A percentile compares a stretch with the other conserved stretches of the same genome.
These are phyloP conservation scores for Gephyroberyx darwinii DNA, from an alignment of 2,797 vertebrate species.

Conservation along the genomic window DNA sequence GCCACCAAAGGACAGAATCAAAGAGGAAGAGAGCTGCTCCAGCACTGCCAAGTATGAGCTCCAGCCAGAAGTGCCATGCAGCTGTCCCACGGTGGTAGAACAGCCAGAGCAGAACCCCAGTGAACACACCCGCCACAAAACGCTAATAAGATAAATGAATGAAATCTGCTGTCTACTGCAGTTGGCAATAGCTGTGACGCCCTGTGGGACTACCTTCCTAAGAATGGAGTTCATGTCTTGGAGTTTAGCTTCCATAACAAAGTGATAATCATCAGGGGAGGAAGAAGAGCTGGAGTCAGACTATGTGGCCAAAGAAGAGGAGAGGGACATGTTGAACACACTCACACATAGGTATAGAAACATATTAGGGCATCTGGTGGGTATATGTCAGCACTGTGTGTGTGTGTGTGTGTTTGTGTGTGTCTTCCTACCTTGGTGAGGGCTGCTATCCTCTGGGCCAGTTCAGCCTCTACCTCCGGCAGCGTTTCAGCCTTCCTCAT, in stretches of 20 bases:
- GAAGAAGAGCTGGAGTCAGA: constrained; percentile 95
- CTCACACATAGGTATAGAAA: constrained; percentile 50
- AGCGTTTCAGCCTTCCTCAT: constrained; percentile 99
- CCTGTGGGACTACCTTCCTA: constrained; percentile 96
- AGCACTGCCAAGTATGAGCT: constrained; percentile 67
- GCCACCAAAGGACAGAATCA: constrained; percentile 65
- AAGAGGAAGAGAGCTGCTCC: constrained; percentile 64
- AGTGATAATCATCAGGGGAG: constrained; percentile 97
- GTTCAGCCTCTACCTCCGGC: constrained; percentile 97
- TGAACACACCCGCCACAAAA: constrained; percentile 65
- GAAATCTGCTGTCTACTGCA: constrained; percentile 75
- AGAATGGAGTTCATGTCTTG: constrained; percentile 98
- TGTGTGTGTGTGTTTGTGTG: neutral
- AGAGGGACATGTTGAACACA: constrained; percentile 89
- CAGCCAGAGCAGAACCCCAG: constrained; percentile 69
- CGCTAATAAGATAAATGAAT: constrained; percentile 80
- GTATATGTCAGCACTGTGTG: constrained; percentile 24
- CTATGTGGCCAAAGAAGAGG: constrained; percentile 90
- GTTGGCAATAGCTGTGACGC: constrained; percentile 84
- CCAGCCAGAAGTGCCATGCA: constrained; percentile 75
- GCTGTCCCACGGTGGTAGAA: constrained; percentile 59
- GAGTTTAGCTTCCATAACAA: constrained; percentile 98
- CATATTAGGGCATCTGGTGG: constrained; percentile 35
- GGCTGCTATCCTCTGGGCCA: constrained; percentile 97
- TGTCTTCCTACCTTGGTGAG: constrained; percentile 91